A percentile compares a stretch with the other conserved stretches of the same genome.
Conservation (phyloP, 2,113 vertebrate species). For the Salvelinus sp. region DNA sequence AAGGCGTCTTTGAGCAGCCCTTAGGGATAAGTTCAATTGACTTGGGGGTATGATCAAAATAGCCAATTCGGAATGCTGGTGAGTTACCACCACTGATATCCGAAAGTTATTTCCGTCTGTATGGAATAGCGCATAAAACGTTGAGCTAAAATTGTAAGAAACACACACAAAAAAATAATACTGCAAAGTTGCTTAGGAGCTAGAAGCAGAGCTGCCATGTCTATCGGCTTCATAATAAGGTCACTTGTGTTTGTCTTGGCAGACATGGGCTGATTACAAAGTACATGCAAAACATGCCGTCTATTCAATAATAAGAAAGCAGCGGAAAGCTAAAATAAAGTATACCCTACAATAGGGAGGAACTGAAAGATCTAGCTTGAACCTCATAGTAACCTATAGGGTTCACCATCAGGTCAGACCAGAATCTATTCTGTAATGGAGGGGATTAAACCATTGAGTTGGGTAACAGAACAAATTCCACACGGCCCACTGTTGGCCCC, state of each 20-base stretch:
- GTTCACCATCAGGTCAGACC: not conserved
- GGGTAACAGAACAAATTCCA: too few species aligned
- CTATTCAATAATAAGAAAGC: slow-evolving; percentile 1
- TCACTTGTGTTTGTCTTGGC: slow-evolving; percentile 63
- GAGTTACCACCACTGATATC: too few species aligned
- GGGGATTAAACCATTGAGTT: too few species aligned
- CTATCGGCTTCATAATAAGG: not conserved
- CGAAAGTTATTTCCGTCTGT: too few species aligned
- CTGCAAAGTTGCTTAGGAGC: too few species aligned
- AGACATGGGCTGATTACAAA: not conserved
- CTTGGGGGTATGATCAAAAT: too few species aligned
- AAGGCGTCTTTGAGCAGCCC: too few species aligned
- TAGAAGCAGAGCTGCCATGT: too few species aligned
- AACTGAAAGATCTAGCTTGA: not conserved
- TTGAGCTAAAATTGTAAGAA: not conserved
- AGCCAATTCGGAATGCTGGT: too few species aligned
- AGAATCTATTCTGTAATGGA: not conserved
- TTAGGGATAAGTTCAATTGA: too few species aligned
- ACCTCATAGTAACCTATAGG: not conserved
- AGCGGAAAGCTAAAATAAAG: not conserved
- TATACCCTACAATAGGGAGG: not conserved
- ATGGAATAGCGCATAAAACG: not conserved
- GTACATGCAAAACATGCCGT: too few species aligned
- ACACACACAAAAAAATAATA: slow-evolving; percentile 10
- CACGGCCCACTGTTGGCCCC: too few species aligned